A percentile compares a stretch with the other conserved stretches of the same genome.
Evolutionary conservation across 1,140 invertebrate genomes (phyloP).

Genomic region (Trachymyrmex septentrionalis): DNA sequence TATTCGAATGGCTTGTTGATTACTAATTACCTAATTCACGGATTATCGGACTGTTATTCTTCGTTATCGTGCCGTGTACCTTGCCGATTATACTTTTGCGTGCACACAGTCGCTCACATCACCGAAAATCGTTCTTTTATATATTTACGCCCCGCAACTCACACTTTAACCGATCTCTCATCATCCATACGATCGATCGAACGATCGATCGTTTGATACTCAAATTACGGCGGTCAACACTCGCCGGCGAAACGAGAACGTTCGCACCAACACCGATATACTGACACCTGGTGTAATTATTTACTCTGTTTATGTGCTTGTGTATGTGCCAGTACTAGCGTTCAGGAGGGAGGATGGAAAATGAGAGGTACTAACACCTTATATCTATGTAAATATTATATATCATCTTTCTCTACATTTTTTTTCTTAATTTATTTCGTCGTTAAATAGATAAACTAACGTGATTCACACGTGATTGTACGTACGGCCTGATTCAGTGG

Average conservation of each 20-base stretch:
- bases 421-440: constrained; percentile 12
- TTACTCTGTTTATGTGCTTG: constrained; percentile 49
- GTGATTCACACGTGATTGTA: not conserved
- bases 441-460: constrained; percentile 24
- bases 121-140: constrained; percentile 42
- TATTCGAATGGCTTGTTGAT: constrained; percentile 80
- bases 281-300: not conserved
- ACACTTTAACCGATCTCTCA: constrained; percentile 7
- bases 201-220: not conserved
- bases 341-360: constrained; percentile 36
- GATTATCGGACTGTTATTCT: constrained; percentile 55
- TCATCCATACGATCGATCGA: not conserved
- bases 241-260: not conserved
- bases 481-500: not conserved
- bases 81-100: constrained; percentile 35
- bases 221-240: not conserved
- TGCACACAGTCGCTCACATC: constrained; percentile 32
- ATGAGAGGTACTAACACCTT: not conserved
- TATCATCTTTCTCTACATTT: not conserved
- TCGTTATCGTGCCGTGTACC: constrained; percentile 14
- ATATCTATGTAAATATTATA: constrained; percentile 29
- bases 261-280: constrained; percentile 3
- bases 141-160: not conserved
- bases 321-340: constrained; percentile 35
- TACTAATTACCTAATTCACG: constrained; percentile 72